These are phyloP conservation scores for Lasiurus cinereus DNA, from an alignment of 2,113 vertebrate genomes.

Conservation along the genomic window DNA sequence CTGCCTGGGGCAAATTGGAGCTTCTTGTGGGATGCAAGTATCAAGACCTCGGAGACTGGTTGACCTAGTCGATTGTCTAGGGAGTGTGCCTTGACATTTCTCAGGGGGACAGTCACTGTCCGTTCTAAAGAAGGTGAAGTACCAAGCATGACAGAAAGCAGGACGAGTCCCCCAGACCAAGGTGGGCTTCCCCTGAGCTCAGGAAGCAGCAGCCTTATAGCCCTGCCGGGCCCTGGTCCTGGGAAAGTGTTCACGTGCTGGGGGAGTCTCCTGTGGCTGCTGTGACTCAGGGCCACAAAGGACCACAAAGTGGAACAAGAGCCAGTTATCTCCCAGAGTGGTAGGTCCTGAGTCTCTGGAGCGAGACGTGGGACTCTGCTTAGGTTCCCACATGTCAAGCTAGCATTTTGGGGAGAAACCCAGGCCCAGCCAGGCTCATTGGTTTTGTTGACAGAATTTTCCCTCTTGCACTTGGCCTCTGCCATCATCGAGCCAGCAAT, in stretches of 20 bases:
- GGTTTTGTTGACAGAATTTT: background rate
- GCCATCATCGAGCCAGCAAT: background rate
- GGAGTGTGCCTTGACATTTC: background rate
- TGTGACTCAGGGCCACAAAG: background rate
- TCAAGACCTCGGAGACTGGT: background rate
- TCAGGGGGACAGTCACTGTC: background rate
- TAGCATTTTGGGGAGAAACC: background rate
- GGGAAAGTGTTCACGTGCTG: background rate
- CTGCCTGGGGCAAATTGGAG: background rate
- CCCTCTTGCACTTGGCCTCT: background rate
- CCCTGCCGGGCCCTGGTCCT: background rate
- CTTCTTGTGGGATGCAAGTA: background rate
- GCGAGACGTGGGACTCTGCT: background rate
- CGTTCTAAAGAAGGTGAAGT: background rate
- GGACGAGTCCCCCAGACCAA: background rate
- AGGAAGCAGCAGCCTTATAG: background rate
- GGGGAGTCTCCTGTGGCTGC: background rate
- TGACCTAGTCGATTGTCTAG: too few relatives aligned
- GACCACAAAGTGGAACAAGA: background rate
- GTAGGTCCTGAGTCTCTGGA: fast-evolving
- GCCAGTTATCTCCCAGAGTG: background rate
- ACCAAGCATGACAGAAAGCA: background rate
- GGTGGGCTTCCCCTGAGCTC: background rate
- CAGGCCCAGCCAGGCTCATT: background rate
- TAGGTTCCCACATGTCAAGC: background rate